Base-by-base conservation (phyloP, 2,113 vertebrate genomes). In the Trochalopteron elliotii region DNA sequence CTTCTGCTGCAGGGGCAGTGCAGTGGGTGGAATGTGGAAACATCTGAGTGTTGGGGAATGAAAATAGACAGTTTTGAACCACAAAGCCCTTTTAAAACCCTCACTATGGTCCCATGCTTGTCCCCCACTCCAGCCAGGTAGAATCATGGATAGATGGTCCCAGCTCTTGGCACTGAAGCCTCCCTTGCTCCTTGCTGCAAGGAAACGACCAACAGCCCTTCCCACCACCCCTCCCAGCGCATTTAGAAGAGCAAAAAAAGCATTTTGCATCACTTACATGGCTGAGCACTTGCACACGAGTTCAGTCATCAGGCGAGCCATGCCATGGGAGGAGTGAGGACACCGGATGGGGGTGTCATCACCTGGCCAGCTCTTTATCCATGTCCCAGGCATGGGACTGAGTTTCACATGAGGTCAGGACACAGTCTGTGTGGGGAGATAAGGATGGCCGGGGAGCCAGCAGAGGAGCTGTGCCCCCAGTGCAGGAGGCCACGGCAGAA, bases 361-460 rank as follows among this genome's bases (percentile, higher is more conserved):
- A 93, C 93, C 94, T 95, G 87, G 22, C 16, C 42, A 45, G 24
- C 37, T 52, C 76, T 89, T 93, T 97, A 97, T 97, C 96, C 80
- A 12, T 0, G 0, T 17, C 68, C 65, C 95, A 94, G 88, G 52
- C 64, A 0, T 22, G 12, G 86, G 86, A 89, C 64, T 86, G 25
- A 8, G 83, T 57, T 93, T 60, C 7, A 9, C 1, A 0, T 1
- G 31, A 86, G 76, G 59, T 77, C 55, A 59, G 78, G 39, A 31
- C 17, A 15, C 49, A 68, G 37, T 53, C 92, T 95, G 96, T 3
- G 1, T 3, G 23, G 13, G 81, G 74, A 94, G 96, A 97, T 96
- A 97, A 97, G 70, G 40, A 14, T 1, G 0, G 86, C 63, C 1
- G 0, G 49, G 72, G 55, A 81, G n/a, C 45, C 2, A 2, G 56